Evolutionary conservation across 2,888 invertebrate genomes (phyloP), one percentile per base, ranked within the genome.

Genomic region (Agrochola lychnidis): DNA sequence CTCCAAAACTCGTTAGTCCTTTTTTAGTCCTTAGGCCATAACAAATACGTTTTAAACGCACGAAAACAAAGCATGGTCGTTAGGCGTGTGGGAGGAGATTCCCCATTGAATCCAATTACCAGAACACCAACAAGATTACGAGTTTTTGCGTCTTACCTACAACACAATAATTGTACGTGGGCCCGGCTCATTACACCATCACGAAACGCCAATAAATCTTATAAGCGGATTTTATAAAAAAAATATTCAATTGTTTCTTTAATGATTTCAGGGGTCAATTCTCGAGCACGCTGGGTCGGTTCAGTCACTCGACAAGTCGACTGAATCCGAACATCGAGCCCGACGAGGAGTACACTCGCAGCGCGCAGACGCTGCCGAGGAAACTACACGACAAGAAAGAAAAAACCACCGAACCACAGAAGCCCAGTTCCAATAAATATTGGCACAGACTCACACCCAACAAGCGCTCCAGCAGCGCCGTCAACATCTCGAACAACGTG

Each of bases 271-370:
- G 98, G 95, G 97, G 97, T 86, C 97, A 97, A 92, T 97, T 97
- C 92, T 97, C 97, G 89, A 98, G 98, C 89, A 98, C 98, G 57
- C 97, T 98, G 89, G 98, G 98, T 80, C 97, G 98, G 85, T 98
- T 98, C 95, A 98, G 98, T 97, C 98, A 98, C 95, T 98, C 98
- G 40, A 98, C 98, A 68, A 97, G 98, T 92, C 97, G 98, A 80
- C 94, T 98, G 88, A 97, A 97, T 85, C 94, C 97, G 94, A 95
- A 97, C 94, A 94, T 93, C 94, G 96, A 95, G 86, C 88, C 93
- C 6, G 95, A 96, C 78, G 96, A 97, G 90, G 97, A 97, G 73
- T 96, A 97, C 87, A 95, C 97, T 79, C 95, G 98, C 74, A 98
- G 97, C 86, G 97, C 98, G 0, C 98, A 98, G 93, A 98, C 98